Evolutionary conservation across 1,140 invertebrate genomes (phyloP), one percentile per base, ranked within the genome.

Genomic region (Drosophila navojoa): DNA sequence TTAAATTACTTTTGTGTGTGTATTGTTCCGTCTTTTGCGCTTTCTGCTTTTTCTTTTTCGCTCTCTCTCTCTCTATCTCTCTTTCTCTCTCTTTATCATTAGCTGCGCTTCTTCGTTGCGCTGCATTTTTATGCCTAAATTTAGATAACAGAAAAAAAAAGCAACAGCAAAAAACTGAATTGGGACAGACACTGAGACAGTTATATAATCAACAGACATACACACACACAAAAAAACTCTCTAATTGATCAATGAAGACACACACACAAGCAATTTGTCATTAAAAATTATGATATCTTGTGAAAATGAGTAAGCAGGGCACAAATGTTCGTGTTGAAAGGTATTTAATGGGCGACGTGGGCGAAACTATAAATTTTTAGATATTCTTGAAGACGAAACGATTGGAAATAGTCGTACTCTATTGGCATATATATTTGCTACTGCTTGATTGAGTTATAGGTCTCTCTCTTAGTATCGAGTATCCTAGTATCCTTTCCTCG

Each of bases 1-100:
- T 79, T 76, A 54, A 79, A 79, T 79, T 76, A 79, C 73, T 68
- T 79, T 79, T 35, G 2, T 53, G 53, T 55, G 29, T 40, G 15
- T 57, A 27, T 13, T 35, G 42, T 52, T 32, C 29, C 32, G 38
- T 67, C 40, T 16, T 16, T 27, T 29, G 29, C 22, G 13, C 19
- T 61, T 67, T 62, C 52, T 59, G 42, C 42, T 66, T 64, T 42
- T 16, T 54, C 45, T 25, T 62, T 35, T 47, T 3, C 19, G 1
- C 19, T 22, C 19, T 22, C 0, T 22, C 19, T 22, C 19, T 42
- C 16, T 11, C 0, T 22, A 1, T 22, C 19, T 42, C 16, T 11
- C 4, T 15, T 2, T 44, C 5, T 42, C 22, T 32, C 4, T 9
- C 27, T 32, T 52, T 29, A 29, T 52, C 50, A 52, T 32, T 52